Base-by-base conservation (phyloP, 2,888 invertebrate genomes). In the Stratiomys singularior region DNA sequence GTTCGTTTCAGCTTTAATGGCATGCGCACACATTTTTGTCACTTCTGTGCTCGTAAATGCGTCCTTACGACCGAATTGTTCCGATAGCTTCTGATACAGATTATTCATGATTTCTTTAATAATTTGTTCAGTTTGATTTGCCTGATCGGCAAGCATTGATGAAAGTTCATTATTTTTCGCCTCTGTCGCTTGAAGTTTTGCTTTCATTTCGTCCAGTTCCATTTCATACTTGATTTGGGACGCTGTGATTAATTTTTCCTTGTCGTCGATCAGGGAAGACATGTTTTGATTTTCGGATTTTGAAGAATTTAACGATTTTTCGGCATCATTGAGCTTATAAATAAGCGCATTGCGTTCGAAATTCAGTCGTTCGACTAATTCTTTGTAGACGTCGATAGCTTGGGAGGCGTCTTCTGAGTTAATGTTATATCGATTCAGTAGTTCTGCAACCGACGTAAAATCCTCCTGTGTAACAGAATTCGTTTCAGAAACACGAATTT, bases 51-150 rank as follows among this genome's bases (percentile, higher is more conserved):
- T 64, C 1, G 74, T 67, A 58, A 76, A 78, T 15, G 30, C 46
- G 1, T 76, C 30, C n/a, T 82, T 80, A 23, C 76, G 79, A 23
- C 80, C 76, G 27, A 81, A 58, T 27, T 80, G 77, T 78, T 82
- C 81, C 23, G 76, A 72, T 1, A 85, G 80, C 44, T 79, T 81
- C 11, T 81, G 78, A 78, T 83, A 84, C 18, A 85, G 81, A 80
- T 82, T 83, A 79, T 84, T 84, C 84, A 85, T 84, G 46, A 83
- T 83, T 23, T 81, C 78, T 74, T 83, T 83, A 3, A 84, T 79
- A 1, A 78, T 9, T 21, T 27, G 60, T 56, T 81, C 79, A 1
- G 78, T 46, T 23, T 44, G 64, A 1, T 79, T 30, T 7, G 72
- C 52, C 0, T 74, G 71, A 46, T 69, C 15, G 27, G 44, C 28